Evolutionary conservation across 2,888 invertebrate species (phyloP).

Genomic region (Ormia ochracea): DNA sequence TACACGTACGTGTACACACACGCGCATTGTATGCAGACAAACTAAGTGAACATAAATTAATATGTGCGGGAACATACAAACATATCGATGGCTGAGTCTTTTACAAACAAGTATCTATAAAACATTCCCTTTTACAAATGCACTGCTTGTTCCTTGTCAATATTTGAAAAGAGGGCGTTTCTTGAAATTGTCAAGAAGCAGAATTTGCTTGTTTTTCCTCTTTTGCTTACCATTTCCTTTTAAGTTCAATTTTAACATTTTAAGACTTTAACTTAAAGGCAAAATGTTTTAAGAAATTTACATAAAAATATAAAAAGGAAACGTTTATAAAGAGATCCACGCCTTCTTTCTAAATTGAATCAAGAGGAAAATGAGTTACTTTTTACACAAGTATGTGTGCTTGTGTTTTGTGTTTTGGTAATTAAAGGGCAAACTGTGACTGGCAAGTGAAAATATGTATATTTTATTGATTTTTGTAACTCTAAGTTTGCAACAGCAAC

Average conservation of each 20-base stretch:
- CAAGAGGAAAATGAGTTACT: background rate
- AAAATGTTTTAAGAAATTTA: slow-evolving; percentile 11
- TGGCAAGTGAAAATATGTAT: no score
- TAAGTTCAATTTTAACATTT: background rate
- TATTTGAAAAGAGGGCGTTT: slow-evolving; percentile 54
- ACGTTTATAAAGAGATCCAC: background rate
- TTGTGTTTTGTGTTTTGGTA: no score
- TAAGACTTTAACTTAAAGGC: background rate
- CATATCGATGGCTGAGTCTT: background rate
- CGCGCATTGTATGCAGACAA: background rate
- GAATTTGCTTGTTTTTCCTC: slow-evolving; percentile 25
- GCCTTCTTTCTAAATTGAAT: background rate
- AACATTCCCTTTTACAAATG: slow-evolving; percentile 29
- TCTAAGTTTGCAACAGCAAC: no score
- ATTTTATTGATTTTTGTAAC: no score
- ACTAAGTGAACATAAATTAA: background rate
- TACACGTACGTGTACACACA: background rate
- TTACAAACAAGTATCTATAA: slow-evolving; percentile 13
- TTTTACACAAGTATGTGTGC: no score
- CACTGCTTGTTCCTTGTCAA: slow-evolving; percentile 41
- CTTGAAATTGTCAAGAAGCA: slow-evolving; percentile 45
- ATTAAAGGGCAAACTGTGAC: no score
- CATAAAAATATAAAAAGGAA: background rate
- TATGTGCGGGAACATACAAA: background rate
- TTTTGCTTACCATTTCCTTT: background rate